Conservation (phyloP, 2,888 invertebrate genomes). For the Hemithea aestivaria region DNA sequence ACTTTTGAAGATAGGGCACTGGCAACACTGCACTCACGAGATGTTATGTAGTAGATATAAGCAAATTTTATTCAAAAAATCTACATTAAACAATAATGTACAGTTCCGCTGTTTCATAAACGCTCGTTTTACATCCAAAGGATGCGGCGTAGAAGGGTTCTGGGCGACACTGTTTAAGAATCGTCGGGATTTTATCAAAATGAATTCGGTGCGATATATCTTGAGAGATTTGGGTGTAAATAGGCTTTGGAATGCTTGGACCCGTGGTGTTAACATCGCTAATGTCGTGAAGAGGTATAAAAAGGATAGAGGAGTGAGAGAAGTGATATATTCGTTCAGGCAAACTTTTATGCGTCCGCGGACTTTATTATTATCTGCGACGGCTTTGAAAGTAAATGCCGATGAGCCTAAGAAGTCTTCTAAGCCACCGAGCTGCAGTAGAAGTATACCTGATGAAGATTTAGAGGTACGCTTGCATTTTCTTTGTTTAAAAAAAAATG, state of each 20-base stretch:
- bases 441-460: constrained; percentile 59
- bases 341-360: constrained; percentile 56
- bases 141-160: constrained; percentile 41
- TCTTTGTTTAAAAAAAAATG: constrained; percentile 2
- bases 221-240: constrained; percentile 53
- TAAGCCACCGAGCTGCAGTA: constrained; percentile 35
- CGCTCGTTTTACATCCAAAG: constrained; percentile 36
- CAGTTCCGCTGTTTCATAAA: constrained; percentile 35
- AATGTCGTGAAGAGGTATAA: constrained; percentile 57
- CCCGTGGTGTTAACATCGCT: constrained; percentile 48
- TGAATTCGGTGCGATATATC: constrained; percentile 52
- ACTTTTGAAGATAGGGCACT: no score
- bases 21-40: no score
- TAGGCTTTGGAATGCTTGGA: constrained; percentile 60
- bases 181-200: constrained; percentile 30
- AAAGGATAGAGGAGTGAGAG: constrained; percentile 55
- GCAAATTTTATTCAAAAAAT: constrained; percentile 42
- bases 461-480: constrained; percentile 48
- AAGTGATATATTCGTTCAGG: constrained; percentile 57
- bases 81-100: constrained; percentile 33
- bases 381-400: constrained; percentile 51
- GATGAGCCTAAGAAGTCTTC: constrained; percentile 30
- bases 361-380: constrained; percentile 58
- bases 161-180: constrained; percentile 30
- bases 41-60: constrained; percentile 57